Evolutionary conservation across 2,888 invertebrate genomes (phyloP), one percentile per base, ranked within the genome.

Genomic region (Sipha maydis): DNA sequence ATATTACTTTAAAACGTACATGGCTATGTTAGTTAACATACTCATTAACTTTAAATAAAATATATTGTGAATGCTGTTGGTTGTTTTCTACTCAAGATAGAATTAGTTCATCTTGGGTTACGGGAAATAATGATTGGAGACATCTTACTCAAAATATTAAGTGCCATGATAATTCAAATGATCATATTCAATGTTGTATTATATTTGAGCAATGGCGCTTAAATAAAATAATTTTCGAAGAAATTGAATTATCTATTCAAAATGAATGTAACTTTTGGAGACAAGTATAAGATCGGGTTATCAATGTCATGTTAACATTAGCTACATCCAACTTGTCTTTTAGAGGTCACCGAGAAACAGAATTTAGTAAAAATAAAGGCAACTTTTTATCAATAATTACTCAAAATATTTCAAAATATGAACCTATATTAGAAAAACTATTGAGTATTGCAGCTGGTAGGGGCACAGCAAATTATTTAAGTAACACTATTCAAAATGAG

Each of bases 31-130:
- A 54, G 9, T 54, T 54, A 9, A 54, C 7, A 54, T 9, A 7
- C 9, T 54, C 9, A 7, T 56, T 69, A 38, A 83, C 67, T 48
- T 75, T 77, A 28, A 88, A 90, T 79, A 85, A 83, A 79, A 88
- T 48, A 69, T n/a, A n/a, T n/a, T n/a, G n/a, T n/a, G n/a, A n/a
- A n/a, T n/a, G n/a, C n/a, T n/a, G n/a, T n/a, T n/a, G n/a, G n/a
- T n/a, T n/a, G n/a, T n/a, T n/a, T n/a, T n/a, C n/a, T n/a, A n/a
- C n/a, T n/a, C n/a, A n/a, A n/a, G n/a, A n/a, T n/a, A n/a, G n/a
- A n/a, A n/a, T n/a, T n/a, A n/a, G n/a, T n/a, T n/a, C n/a, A n/a
- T 90, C 90, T 83, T 90, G 89, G 89, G 67, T 89, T 54, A 80
- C 80, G 38, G 89, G 90, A 89, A 78, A 83, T 83, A 38, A 77